Base-by-base conservation (phyloP, 1,140 invertebrate species). In the Melanaphis sacchari region DNA sequence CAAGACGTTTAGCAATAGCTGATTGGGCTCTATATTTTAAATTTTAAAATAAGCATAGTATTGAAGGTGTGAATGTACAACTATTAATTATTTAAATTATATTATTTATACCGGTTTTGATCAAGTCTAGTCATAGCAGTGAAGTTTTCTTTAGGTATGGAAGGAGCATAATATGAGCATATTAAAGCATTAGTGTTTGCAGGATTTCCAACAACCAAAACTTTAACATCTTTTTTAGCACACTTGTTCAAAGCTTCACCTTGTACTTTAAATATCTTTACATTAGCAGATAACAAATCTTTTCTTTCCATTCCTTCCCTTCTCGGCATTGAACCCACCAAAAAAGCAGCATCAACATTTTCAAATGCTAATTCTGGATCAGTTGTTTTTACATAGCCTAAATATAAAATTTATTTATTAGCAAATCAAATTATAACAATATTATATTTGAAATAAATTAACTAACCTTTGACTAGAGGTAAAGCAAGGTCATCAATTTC, bases 291-390 rank as follows among this genome's bases (percentile, higher is more conserved):
- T 0, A 98, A 95, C 49, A 99, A 95, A 95, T 99, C 99, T 95
- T 99, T 99, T 81, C 99, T 96, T 95, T 99, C 99, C 99, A 99
- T 99, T 85, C 99, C 99, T 95, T 99, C 98, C 95, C 97, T 98
- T 36, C 99, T 97, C 0, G 99, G 99, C 99, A 99, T 99, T 15
- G 99, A 97, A 84, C 99, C 99, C 76, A 99, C 99, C 87, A 99
- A 96, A 95, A 99, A 99, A n/a, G 99, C 99, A 89, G 98, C 98
- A 94, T 99, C 98, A 90, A 99, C 98, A 96, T 99, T 98, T 94
- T 98, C 98, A 95, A 99, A 99, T 81, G 98, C 99, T 84, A 96
- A 97, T 91, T 96, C 97, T 81, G 98, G 98, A 94, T 99, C 97
- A 94, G 97, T 97, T 59, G 99, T 99, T 26, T 98, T 97, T 4